These are phyloP conservation scores for Drosophila nigrodunni DNA, from an alignment of 1,140 invertebrate genomes.

Conservation along the genomic window DNA sequence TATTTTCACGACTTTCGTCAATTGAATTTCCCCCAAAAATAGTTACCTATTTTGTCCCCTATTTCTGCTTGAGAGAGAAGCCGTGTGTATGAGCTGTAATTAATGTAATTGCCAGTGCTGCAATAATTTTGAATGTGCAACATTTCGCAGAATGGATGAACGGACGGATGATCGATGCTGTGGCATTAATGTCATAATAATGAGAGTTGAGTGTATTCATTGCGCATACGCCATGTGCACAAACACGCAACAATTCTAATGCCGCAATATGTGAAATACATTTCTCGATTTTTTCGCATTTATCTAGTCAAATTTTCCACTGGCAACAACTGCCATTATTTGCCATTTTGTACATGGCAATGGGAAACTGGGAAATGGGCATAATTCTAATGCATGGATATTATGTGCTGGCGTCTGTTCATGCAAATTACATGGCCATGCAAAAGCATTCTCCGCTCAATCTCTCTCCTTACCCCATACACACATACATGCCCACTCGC, in stretches of 20 bases:
- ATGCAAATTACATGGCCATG: slow-evolving; percentile 69
- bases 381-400: slow-evolving; percentile 81
- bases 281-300: slow-evolving; percentile 59
- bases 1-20: slow-evolving; percentile 33
- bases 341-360: slow-evolving; percentile 30
- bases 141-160: not conserved
- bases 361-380: slow-evolving; percentile 26
- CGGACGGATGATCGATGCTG: slow-evolving; percentile 60
- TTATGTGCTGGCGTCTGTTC: slow-evolving; percentile 73
- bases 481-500: slow-evolving; percentile 3
- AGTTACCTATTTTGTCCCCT: slow-evolving; percentile 12
- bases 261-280: slow-evolving; percentile 39
- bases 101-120: slow-evolving; percentile 62
- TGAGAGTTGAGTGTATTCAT: slow-evolving; percentile 62
- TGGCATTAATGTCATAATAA: slow-evolving; percentile 73
- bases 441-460: slow-evolving; percentile 6
- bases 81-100: slow-evolving; percentile 41
- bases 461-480: not conserved
- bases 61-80: too few relatives aligned
- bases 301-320: slow-evolving; percentile 59
- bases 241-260: slow-evolving; percentile 11
- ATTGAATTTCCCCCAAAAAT: slow-evolving; percentile 43
- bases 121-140: slow-evolving; percentile 24
- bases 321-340: slow-evolving; percentile 59
- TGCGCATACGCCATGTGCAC: slow-evolving; percentile 76